Evolutionary conservation across 2,888 invertebrate genomes (phyloP), one percentile per base, ranked within the genome.

Genomic region (Lamellibrachia satsuma): DNA sequence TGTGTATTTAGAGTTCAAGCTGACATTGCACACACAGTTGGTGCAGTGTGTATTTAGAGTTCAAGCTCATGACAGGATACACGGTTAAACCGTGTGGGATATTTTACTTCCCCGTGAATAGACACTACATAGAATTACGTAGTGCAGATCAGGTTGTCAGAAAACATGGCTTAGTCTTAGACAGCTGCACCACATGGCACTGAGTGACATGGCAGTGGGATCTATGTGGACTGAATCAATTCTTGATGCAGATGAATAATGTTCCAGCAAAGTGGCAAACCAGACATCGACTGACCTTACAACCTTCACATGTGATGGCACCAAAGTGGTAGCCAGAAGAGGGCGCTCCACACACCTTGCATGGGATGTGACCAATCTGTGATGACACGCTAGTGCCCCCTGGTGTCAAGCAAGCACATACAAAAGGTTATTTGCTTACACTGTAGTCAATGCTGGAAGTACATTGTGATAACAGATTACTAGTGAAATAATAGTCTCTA

Each of bases 251-350:
- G 15, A 75, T 75, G 75, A 15, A 0, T 22, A 75, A 15, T n/a
- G 3, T 22, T 75, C 60, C 15, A 15, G 60, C 60, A 11, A 60
- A 60, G 60, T 60, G 75, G n/a, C 75, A 75, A 90, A 90, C 51
- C 0, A 52, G 27, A 22, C 52, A 52, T 52, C 51, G 9, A 52
- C 94, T 92, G 94, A 96, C 96, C 95, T 96, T 96, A 94, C 96
- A 96, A 15, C 96, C 96, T 94, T 96, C 96, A 94, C 96, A 96
- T 2, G 96, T 96, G 52, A 96, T 95, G 52, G 96, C 96, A 8
- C 96, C 96, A 94, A 96, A 96, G 94, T 96, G 96, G 93, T 96
- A 96, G 3, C 96, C 96, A 52, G 96, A 96, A 2, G 96, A 96
- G 0, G 96, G 95, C 15, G 96, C 96, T 52, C 95, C 95, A 93